A percentile compares a stretch with the other conserved stretches of the same genome.
Evolutionary conservation across 1,140 invertebrate species (phyloP).

Genomic region (Brachionus rotundiformis): DNA sequence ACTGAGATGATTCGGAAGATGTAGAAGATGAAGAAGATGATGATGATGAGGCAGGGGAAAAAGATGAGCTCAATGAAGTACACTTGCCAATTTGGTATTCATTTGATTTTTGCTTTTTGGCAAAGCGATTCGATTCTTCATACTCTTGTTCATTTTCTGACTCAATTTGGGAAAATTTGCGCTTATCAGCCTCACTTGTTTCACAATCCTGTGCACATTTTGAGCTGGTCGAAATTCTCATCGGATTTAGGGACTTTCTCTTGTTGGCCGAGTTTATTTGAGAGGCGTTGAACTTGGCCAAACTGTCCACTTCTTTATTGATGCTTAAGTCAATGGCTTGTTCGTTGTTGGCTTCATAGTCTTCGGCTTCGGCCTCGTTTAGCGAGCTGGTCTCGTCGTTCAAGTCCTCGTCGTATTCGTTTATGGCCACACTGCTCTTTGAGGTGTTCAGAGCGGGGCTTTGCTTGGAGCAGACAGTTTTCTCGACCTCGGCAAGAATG

Average conservation of each 20-base stretch:
- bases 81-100: neutral
- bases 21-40: neutral
- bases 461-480: neutral
- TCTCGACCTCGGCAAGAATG: slow-evolving; percentile 49
- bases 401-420: neutral
- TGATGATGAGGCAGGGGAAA: slow-evolving; percentile 22
- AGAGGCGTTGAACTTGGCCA: neutral
- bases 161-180: neutral
- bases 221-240: neutral
- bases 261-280: neutral
- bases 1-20: slow-evolving; percentile 12
- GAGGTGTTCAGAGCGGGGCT: neutral
- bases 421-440: neutral
- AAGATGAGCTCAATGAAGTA: slow-evolving; percentile 28
- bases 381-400: slow-evolving; percentile 20
- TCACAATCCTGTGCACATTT: neutral
- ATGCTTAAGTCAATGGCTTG: neutral
- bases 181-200: neutral
- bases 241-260: slow-evolving; percentile 9
- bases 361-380: neutral
- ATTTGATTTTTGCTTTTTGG: slow-evolving; percentile 19
- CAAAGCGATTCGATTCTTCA: neutral
- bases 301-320: neutral
- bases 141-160: neutral
- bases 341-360: neutral